Evolutionary conservation across 2,888 invertebrate genomes (phyloP), one percentile per base, ranked within the genome.

Genomic region (Scaptomyza caliginosa): DNA sequence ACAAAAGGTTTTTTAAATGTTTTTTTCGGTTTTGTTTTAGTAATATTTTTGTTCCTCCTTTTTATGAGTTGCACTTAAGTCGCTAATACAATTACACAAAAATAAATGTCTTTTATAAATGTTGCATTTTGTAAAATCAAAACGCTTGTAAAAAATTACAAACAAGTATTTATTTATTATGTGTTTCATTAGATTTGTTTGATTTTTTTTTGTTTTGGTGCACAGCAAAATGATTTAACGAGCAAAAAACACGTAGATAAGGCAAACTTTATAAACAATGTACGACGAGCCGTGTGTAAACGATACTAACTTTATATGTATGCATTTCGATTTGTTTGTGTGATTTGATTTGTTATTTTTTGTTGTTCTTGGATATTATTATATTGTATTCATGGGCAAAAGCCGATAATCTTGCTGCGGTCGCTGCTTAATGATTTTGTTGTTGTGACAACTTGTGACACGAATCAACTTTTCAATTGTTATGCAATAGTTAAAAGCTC

Each of bases 91-190:
- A 64, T 65, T 78, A 85, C 79, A 85, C 77, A 71, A 84, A 71
- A 79, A 79, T 71, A 87, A 87, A 83, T 83, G 83, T 83, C 88
- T 83, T 83, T 83, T 77, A 64, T 72, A 54, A 57, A 63, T 67
- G 50, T 65, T 73, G 70, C 77, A 36, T 54, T 42, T 58, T 48
- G 59, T 34, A 13, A 58, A 28, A 60, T 49, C 38, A 54, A 68
- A 60, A 50, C 38, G 43, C 50, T 46, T 60, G 42, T 65, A 56
- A 62, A 71, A 67, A 71, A 54, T 71, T 71, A 75, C 62, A 76
- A 77, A 75, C 56, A 67, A 70, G 51, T 68, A 62, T 2, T 52
- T 28, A 13, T 5, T 48, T 36, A 17, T 50, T 13, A 40, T 51
- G 10, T 3, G 0, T 24, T 4, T 11, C 11, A 28, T 28, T 28